phyloP scores from a whole-genome alignment of 64 coral and sea anemone species.

The Montipora sp. region DNA sequence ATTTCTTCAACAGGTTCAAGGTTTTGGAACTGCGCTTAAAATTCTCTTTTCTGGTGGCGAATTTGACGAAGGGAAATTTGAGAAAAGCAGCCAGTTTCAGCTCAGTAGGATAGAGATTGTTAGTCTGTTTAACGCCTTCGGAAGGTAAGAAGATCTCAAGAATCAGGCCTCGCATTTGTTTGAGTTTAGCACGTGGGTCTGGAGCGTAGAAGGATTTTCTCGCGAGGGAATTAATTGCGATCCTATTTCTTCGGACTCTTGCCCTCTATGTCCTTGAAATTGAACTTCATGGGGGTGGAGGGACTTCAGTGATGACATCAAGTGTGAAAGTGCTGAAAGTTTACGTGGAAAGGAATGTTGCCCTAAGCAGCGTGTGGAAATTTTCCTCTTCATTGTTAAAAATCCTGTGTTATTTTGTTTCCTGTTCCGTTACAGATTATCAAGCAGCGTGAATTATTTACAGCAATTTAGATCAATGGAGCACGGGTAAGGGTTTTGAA shows the following conservation, averaged over 20 bases:
- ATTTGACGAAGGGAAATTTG: slow-evolving; percentile 71
- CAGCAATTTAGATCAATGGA: slow-evolving; percentile 84
- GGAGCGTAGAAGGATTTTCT: no score
- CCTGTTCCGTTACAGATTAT: slow-evolving; percentile 55
- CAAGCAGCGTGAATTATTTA: slow-evolving; percentile 93
- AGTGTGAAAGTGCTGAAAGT: no score
- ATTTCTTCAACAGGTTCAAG: slow-evolving; percentile 71
- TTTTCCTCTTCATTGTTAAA: no score
- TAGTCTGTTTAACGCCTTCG: slow-evolving; percentile 91
- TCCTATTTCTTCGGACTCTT: no score
- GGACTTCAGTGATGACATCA: no score
- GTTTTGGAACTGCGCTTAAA: slow-evolving; percentile 94
- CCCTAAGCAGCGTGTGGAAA: no score
- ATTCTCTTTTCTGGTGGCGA: slow-evolving; percentile 95
- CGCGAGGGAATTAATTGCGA: no score
- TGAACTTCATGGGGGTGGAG: no score
- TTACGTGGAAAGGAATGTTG: no score
- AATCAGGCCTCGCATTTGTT: no score
- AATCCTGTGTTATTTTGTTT: not conserved
- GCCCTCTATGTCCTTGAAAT: no score
- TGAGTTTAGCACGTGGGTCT: no score
- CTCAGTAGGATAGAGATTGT: slow-evolving; percentile 93
- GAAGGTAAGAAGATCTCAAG: slow-evolving; percentile 60
- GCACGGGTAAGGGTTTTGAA: slow-evolving; percentile 59
- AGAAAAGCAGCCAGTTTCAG: slow-evolving; percentile 48